Evolutionary conservation across 2,888 invertebrate genomes (phyloP), one percentile per base, ranked within the genome.

Genomic region (Epistrophe eligans): DNA sequence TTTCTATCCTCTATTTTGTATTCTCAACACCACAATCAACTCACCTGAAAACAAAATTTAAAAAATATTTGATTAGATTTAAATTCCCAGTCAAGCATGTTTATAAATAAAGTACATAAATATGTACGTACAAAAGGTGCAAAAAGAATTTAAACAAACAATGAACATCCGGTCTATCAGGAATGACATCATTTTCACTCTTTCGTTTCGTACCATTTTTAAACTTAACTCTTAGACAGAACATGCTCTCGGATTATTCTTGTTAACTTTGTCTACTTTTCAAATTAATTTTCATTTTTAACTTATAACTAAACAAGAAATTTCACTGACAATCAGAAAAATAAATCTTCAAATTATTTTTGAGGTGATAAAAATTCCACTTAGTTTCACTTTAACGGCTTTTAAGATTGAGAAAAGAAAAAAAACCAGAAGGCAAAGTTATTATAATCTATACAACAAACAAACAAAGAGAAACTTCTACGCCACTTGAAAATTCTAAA

Each of bases 31-130:
- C 35, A 48, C 32, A 67, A 70, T 77, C 45, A 73, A 85, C 85
- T 85, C 73, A 85, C 81, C 85, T 85, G 70, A 70, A 85, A 81
- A 17, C 38, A 79, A 72, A 81, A 38, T 24, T 2, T 2, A 52
- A 77, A 32, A 67, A 70, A 48, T 73, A 43, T 45, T 52, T 40
- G 64, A 84, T 84, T 84, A 84, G 70, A 79, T 74, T 66, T 66
- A 52, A 77, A 77, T 66, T 48, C 50, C 55, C 45, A 64, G 19
- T 35, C 57, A 28, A 11, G 13, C 45, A 67, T 62, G 19, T 19
- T 32, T 45, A 38, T 74, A 58, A 43, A 55, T 10, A 52, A 52
- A 32, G 19, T 52, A 24, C 24, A 24, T 24, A 24, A 2, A 24
- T 24, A 24, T 24, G 24, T 24, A 35, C 1, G 2, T 32, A 35